A percentile compares a stretch with the other conserved stretches of the same genome.
phyloP scores from a whole-genome alignment of 2,797 vertebrate genomes.

The Pteropus rufus region DNA sequence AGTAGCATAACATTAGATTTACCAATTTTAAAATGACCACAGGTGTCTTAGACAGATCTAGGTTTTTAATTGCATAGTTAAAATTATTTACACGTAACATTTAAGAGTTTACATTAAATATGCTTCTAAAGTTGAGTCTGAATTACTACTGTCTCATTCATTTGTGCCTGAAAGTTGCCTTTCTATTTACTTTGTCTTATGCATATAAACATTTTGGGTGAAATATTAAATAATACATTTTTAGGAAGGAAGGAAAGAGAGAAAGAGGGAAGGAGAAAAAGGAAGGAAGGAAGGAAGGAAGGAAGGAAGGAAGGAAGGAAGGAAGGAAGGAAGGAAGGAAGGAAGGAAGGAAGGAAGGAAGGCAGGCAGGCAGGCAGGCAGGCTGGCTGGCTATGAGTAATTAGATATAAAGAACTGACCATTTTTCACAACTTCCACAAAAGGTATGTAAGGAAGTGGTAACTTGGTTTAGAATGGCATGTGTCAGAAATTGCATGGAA shows the following conservation, averaged over 20 bases:
- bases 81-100: not conserved
- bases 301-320: not conserved
- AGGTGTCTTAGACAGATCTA: not conserved
- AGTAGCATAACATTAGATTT: slow-evolving; percentile 11
- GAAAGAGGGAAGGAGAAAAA: not conserved
- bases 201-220: slow-evolving; percentile 82
- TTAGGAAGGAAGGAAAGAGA: not conserved
- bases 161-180: slow-evolving; percentile 37
- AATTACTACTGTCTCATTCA: not conserved
- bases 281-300: not conserved
- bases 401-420: not conserved
- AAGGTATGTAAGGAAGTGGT: not conserved
- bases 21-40: slow-evolving; percentile 1
- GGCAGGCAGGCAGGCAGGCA: too few relatives aligned
- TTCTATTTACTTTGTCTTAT: slow-evolving; percentile 73
- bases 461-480: not conserved
- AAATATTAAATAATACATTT: slow-evolving; percentile 72
- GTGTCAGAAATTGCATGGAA: not conserved
- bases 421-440: not conserved
- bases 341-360: not conserved
- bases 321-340: too few relatives aligned
- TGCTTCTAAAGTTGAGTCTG: not conserved
- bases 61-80: not conserved
- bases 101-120: not conserved
- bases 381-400: not conserved